Percentiles rank a stretch among this genome's conserved stretches.
Evolutionary conservation across 2,797 vertebrate genomes (phyloP).

Genomic region (Phataginus tetradactyla): DNA sequence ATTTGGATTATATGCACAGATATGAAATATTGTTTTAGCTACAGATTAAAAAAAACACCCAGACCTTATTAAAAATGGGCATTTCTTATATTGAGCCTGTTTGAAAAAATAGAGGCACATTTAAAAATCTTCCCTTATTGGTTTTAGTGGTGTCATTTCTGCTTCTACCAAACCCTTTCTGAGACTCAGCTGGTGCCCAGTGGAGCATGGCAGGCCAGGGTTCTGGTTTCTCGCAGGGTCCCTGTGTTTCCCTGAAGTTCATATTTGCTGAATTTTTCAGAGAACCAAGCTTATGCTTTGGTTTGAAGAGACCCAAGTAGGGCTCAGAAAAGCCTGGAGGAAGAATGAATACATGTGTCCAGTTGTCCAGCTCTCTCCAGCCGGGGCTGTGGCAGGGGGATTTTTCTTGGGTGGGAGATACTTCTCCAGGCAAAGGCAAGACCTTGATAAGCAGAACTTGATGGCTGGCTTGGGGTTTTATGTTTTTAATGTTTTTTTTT

Average conservation of each 20-base stretch:
- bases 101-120: background rate
- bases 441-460: background rate
- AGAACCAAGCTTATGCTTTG: background rate
- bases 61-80: background rate
- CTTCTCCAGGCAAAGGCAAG: background rate
- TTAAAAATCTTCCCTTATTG: background rate
- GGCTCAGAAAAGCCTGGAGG: background rate
- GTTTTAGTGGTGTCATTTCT: background rate
- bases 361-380: accelerated
- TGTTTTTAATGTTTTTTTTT: background rate
- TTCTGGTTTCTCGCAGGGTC: background rate
- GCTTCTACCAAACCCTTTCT: background rate
- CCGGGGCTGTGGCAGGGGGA: background rate
- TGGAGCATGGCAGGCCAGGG: background rate
- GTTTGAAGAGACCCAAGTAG: background rate
- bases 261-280: background rate
- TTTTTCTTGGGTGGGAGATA: background rate
- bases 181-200: background rate
- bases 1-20: background rate
- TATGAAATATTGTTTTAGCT: background rate
- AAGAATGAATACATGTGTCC: background rate
- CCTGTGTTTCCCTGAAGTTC: background rate
- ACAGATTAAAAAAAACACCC: background rate
- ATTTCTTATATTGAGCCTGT: background rate
- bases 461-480: background rate